Evolutionary conservation across 2,888 invertebrate genomes (phyloP).

Genomic region (Muschampia plurimacula): DNA sequence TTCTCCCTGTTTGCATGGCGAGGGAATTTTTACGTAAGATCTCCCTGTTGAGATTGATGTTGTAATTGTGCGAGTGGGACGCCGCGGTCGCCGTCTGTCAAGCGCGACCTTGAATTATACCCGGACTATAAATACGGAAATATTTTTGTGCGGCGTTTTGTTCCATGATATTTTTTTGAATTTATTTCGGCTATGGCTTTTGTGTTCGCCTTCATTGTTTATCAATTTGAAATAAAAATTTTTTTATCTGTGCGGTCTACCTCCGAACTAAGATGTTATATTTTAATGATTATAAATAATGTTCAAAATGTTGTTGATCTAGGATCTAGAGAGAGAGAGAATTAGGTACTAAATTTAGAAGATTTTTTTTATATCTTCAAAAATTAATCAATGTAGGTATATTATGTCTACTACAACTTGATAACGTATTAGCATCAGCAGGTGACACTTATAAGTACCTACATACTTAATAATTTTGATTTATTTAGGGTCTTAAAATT

Average conservation of each 20-base stretch:
- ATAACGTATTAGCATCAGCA: too few species aligned
- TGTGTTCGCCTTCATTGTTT: constrained; percentile 30
- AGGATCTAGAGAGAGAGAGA: too few species aligned
- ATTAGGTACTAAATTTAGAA: too few species aligned
- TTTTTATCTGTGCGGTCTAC: constrained; percentile 15
- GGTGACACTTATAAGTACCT: too few species aligned
- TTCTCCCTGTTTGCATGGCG: constrained; percentile 54
- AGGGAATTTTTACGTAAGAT: constrained; percentile 70
- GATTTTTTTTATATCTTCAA: background rate
- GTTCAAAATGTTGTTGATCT: constrained; percentile 29
- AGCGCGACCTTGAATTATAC: constrained; percentile 76
- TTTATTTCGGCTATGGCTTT: constrained; percentile 36
- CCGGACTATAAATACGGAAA: constrained; percentile 82
- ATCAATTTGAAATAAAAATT: constrained; percentile 13
- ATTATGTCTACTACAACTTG: too few species aligned
- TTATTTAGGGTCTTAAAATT: too few species aligned
- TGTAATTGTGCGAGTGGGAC: constrained; percentile 63
- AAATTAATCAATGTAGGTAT: too few species aligned
- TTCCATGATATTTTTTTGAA: constrained; percentile 41
- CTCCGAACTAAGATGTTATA: constrained; percentile 21
- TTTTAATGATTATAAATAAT: constrained; percentile 24
- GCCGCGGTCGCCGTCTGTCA: constrained; percentile 71
- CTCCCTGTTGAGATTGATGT: constrained; percentile 62
- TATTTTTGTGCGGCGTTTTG: constrained; percentile 70
- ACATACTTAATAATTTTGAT: too few species aligned